Percentiles rank a stretch among this genome's conserved stretches.
These are phyloP conservation scores for Cherax destructor DNA, from an alignment of 1,140 invertebrate species.

Conservation along the genomic window DNA sequence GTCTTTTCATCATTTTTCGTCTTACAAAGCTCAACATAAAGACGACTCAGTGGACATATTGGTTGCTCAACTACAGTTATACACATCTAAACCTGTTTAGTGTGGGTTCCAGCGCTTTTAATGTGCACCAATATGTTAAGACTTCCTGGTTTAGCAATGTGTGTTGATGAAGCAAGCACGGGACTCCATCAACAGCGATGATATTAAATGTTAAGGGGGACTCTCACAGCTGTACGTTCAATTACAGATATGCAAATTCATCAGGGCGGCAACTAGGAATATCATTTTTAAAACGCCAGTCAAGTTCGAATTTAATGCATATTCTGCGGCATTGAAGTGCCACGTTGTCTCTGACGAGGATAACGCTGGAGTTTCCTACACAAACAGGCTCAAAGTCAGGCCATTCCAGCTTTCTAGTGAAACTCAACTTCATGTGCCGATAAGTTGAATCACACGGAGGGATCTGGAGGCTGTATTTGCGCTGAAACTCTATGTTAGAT, in stretches of 20 bases:
- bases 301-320: neutral
- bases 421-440: conserved; percentile 26
- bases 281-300: neutral
- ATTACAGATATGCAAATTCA: neutral
- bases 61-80: no score
- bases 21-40: no score
- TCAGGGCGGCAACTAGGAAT: neutral
- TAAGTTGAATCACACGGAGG: neutral
- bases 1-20: no score
- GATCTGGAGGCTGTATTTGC: neutral
- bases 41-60: no score
- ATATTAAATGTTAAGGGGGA: no score
- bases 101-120: no score
- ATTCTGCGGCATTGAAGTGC: neutral
- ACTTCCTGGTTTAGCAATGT: no score
- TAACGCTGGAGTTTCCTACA: conserved; percentile 13
- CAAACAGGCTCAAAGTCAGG: conserved; percentile 2
- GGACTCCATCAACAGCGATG: no score
- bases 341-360: neutral
- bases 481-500: neutral
- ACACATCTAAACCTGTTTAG: no score
- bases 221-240: neutral
- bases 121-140: no score
- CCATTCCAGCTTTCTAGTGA: conserved; percentile 55
- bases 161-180: no score